Evolutionary conservation across 2,113 vertebrate genomes (phyloP).

Genomic region (Drymodes brunneopygia): DNA sequence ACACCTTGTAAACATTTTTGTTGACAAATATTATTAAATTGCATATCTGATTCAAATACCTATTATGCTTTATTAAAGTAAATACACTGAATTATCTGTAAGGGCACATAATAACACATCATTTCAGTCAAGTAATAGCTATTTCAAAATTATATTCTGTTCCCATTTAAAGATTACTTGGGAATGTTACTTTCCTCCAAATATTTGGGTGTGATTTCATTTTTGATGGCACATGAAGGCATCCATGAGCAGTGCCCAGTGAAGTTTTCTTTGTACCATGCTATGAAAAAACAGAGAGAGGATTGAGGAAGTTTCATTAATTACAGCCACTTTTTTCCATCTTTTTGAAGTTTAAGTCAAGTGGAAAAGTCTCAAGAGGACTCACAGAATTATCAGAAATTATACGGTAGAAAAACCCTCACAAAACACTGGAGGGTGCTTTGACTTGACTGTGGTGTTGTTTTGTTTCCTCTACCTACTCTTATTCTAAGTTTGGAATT

Average conservation of each 20-base stretch:
- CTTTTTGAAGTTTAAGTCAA: neutral
- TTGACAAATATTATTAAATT: constrained; percentile 23
- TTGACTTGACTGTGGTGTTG: neutral
- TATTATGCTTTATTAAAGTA: neutral
- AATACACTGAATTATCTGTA: neutral
- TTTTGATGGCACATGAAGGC: neutral
- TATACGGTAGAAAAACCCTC: neutral
- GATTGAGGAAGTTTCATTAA: neutral
- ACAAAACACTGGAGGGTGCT: neutral
- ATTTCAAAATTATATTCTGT: neutral
- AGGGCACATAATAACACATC: neutral
- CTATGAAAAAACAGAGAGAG: neutral
- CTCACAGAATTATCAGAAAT: neutral
- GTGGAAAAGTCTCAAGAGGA: neutral
- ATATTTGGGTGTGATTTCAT: neutral
- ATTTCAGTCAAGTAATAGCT: neutral
- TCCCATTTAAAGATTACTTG: neutral
- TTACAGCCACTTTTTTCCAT: neutral
- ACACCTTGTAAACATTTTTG: constrained; percentile 9
- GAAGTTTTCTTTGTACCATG: neutral
- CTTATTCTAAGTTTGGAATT: neutral
- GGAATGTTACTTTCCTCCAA: neutral
- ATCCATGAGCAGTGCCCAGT: neutral
- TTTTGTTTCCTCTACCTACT: neutral
- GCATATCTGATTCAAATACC: constrained; percentile 9